Percentiles rank a stretch among this genome's conserved stretches.
Evolutionary conservation across 2,888 invertebrate genomes (phyloP).

Genomic region (Subacronicta megacephala): DNA sequence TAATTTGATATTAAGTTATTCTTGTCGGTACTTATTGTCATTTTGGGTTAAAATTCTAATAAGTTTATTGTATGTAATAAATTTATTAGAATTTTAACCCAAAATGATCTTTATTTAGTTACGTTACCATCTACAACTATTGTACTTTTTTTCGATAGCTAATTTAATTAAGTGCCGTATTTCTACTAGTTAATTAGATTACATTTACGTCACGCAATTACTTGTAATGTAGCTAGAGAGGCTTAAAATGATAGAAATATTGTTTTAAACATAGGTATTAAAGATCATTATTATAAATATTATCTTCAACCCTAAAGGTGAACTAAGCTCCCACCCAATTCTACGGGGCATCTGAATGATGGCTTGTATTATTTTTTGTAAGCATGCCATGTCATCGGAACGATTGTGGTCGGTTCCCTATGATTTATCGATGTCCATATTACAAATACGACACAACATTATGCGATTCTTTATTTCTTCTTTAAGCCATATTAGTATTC

Average conservation of each 20-base stretch:
- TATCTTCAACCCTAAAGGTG: conserved; percentile 70
- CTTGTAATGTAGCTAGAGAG: not conserved
- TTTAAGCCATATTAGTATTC: conserved; percentile 89
- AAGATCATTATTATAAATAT: conserved; percentile 11
- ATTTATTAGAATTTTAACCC: conserved; percentile 20
- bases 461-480: conserved; percentile 89
- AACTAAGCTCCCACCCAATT: conserved; percentile 85
- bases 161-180: not conserved
- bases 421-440: conserved; percentile 89
- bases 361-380: conserved; percentile 88
- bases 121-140: not conserved
- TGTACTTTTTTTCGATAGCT: conserved; percentile 1
- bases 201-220: not conserved
- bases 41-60: conserved; percentile 15
- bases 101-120: not conserved
- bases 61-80: too few relatives aligned
- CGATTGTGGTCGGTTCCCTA: conserved; percentile 88
- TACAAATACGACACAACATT: conserved; percentile 89
- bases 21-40: conserved; percentile 9
- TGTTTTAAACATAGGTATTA: conserved; percentile 4
- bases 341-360: conserved; percentile 86
- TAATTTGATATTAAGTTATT: conserved; percentile 39
- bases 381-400: conserved; percentile 88
- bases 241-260: conserved; percentile 1
- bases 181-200: not conserved